Evolutionary conservation across 2,888 invertebrate genomes (phyloP).

Genomic region (Eueremaeus valkanovi): DNA sequence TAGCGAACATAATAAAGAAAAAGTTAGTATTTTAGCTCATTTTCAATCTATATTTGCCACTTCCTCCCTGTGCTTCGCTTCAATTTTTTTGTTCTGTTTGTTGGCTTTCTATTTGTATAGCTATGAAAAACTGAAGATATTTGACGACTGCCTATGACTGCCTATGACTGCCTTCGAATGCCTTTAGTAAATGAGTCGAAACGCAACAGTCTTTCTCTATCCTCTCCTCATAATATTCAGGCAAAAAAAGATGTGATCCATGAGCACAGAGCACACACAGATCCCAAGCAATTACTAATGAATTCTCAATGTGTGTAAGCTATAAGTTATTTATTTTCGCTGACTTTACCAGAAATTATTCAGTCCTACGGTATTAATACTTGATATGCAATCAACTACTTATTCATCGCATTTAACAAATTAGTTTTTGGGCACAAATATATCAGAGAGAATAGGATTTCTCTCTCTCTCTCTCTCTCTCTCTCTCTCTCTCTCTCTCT

Average conservation of each 20-base stretch:
- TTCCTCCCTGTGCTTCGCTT: background rate
- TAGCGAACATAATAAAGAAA: background rate
- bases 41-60: conserved; percentile 33
- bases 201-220: conserved; percentile 17
- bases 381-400: conserved; percentile 30
- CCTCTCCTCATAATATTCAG: background rate
- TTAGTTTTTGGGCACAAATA: conserved; percentile 18
- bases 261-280: conserved; percentile 15
- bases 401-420: conserved; percentile 20
- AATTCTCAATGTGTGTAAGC: conserved; percentile 17
- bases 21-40: background rate
- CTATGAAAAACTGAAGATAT: background rate
- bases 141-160: too few species aligned
- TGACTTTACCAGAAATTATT: conserved; percentile 20
- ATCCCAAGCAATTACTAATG: conserved; percentile 11
- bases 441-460: background rate
- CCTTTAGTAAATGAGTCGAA: conserved; percentile 29
- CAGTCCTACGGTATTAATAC: conserved; percentile 17
- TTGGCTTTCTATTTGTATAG: conserved; percentile 22
- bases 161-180: too few species aligned
- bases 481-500: background rate
- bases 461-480: background rate
- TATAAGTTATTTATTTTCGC: conserved; percentile 33
- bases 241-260: conserved; percentile 9
- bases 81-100: conserved; percentile 3